Base-by-base conservation (phyloP, 2,888 invertebrate genomes). In the Clivina fossor region DNA sequence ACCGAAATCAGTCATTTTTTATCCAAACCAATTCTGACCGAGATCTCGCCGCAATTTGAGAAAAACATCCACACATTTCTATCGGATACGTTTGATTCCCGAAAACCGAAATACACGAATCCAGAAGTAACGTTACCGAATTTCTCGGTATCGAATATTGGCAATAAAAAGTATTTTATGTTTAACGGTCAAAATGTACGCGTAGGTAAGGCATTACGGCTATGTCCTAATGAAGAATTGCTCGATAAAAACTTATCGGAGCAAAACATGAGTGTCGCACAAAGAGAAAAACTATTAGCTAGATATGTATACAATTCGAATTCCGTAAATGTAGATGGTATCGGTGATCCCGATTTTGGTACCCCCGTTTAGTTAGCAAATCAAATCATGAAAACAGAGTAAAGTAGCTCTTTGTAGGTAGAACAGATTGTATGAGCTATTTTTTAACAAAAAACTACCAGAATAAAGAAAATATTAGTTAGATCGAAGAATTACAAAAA, bases 321-420 rank as follows among this genome's bases (percentile, higher is more conserved):
- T 63, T 69, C 70, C 50, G 60, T 71, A 47, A 70, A 69, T 57
- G 72, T 73, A 2, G 77, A 77, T 60, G 83, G 83, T 37, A 79
- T 81, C 63, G 84, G 84, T 0, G 83, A 84, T 73, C 83, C 84
- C 0, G 83, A 82, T 74, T 84, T 84, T 70, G 84, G 84, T 61
- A 84, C 84, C 3, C 84, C 84, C 8, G 84, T 84, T 63, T 84
- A 78, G 77, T n/a, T 57, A 61, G 11, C 5, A 46, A 44, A 4
- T 11, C 49, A 32, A n/a, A 37, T n/a, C n/a, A 5, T 7, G n/a
- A 37, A 37, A 16, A n/a, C 37, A 40, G 19, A 16, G 33, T 33
- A 41, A 26, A 44, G 5, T 13, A 20, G 53, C 53, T 49, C 53
- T 44, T 53, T 43, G 54, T 54, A 54, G 54, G 44, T 46, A 54